Base-by-base conservation (phyloP, 2,888 invertebrate genomes). In the Papilio protenor region DNA sequence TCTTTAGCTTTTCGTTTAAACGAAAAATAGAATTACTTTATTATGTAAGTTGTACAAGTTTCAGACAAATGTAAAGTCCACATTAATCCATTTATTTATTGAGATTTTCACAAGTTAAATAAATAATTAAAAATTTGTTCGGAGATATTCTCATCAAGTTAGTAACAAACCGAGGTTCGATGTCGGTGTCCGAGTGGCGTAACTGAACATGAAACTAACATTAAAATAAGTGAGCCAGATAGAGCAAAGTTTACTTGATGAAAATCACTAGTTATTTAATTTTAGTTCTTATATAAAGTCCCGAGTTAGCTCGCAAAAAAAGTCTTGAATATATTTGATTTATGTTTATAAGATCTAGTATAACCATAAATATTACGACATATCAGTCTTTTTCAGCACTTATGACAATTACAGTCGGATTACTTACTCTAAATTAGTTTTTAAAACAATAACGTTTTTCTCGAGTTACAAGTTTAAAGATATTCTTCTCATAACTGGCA, bases 181-280 rank as follows among this genome's bases (percentile, higher is more conserved):
- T 82, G 81, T 82, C 83, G 80, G 79, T 81, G 83, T 81, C 83
- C 81, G 81, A 81, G 80, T 76, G 33, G 80, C 73, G 79, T 80
- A 82, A 79, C 82, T 80, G 81, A 84, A 87, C 85, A 85, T 80
- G 82, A 81, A 84, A 84, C 82, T 82, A 84, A 84, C 84, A 83
- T 84, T 85, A 85, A 84, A 86, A 88, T 86, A 88, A 83, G 83
- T 83, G 78, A 78, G 80, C 70, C 77, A 82, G 85, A 85, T 86
- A 86, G 82, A 79, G 79, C 64, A 81, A 84, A 84, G 83, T 84
- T 84, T 83, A 75, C 78, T 76, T 80, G 83, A 84, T 85, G 86
- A 82, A 87, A 86, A 83, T 85, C 82, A 73, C 77, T 77, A 70
- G 71, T 77, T 72, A 59, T 73, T 75, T 78, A 80, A 80, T 82